A percentile compares a stretch with the other conserved stretches of the same genome.
Conservation (phyloP, 2,888 invertebrate species). For the Drosophila fulvimacula region DNA sequence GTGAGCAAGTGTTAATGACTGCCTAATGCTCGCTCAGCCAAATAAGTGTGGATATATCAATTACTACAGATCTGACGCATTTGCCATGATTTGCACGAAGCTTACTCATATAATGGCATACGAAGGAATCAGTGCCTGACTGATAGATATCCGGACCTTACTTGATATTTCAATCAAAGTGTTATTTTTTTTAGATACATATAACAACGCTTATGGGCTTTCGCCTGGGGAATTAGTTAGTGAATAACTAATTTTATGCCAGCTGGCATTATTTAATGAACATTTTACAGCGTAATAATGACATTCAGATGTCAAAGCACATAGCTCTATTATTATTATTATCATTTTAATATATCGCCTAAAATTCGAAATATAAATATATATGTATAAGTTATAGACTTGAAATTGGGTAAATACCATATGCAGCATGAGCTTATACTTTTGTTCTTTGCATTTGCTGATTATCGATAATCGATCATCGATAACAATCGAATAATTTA, state of each 20-base stretch:
- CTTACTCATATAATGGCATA: not conserved
- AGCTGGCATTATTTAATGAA: not conserved
- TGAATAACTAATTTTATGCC: not conserved
- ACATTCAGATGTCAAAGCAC: not conserved
- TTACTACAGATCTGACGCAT: no score
- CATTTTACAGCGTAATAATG: not conserved
- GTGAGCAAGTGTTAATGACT: not conserved
- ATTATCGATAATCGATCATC: not conserved
- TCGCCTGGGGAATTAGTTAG: not conserved
- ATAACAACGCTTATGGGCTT: not conserved
- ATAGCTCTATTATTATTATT: no score
- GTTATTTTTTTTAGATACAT: not conserved
- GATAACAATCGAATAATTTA: not conserved
- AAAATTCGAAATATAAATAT: not conserved
- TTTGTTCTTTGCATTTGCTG: not conserved
- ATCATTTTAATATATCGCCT: no score
- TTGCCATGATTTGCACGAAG: not conserved
- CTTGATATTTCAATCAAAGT: not conserved
- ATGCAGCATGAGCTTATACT: not conserved
- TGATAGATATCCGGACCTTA: not conserved
- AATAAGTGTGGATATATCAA: no score
- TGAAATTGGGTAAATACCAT: not conserved
- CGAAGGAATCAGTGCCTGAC: not conserved
- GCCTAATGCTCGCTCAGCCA: not conserved
- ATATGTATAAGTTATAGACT: not conserved